phyloP scores from a whole-genome alignment of 2,888 invertebrate species.

The Lasioglossum vierecki region DNA sequence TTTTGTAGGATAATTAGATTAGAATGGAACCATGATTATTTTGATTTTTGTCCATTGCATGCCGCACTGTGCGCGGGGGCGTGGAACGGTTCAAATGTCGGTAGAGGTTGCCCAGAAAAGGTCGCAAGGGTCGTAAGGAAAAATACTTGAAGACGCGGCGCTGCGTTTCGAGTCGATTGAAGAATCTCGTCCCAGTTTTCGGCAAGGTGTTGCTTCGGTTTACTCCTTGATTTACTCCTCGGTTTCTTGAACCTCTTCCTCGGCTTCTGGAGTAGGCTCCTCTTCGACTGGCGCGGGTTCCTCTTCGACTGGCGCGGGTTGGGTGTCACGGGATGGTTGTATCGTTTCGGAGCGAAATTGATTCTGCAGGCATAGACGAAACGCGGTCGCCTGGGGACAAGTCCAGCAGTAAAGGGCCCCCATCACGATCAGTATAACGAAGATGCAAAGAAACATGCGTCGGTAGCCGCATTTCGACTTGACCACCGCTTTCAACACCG shows the following conservation, averaged over 20 bases:
- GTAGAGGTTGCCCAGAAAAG: neutral
- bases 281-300: neutral
- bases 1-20: no score
- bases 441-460: constrained; percentile 46
- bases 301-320: no score
- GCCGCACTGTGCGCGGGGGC: no score
- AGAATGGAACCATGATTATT: no score
- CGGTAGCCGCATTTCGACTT: constrained; percentile 45
- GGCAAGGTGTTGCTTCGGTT: neutral
- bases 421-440: constrained; percentile 51
- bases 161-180: neutral
- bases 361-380: neutral
- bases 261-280: neutral
- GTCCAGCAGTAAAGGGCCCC: constrained; percentile 40
- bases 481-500: constrained; percentile 43
- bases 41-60: no score
- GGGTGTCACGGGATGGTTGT: neutral
- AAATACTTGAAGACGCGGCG: neutral
- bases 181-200: neutral
- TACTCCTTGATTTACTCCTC: neutral
- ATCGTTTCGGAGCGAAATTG: neutral
- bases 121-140: no score
- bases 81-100: neutral
- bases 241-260: no score
- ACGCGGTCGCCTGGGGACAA: neutral